phyloP scores from a whole-genome alignment of 1,140 invertebrate species.

The Drosophila azteca region DNA sequence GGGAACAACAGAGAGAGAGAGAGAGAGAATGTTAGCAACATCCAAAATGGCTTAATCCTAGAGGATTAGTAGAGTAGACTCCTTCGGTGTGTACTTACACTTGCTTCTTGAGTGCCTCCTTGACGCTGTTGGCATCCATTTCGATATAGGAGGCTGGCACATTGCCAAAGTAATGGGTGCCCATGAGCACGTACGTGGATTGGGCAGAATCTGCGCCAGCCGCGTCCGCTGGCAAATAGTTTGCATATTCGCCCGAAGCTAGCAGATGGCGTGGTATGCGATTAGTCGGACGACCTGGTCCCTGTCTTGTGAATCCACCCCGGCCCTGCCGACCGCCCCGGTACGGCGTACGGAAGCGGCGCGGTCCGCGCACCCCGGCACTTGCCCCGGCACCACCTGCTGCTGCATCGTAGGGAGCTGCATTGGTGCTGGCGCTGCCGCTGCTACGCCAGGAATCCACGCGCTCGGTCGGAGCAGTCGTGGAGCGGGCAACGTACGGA shows the following conservation, averaged over 20 bases:
- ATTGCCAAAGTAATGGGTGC: constrained; percentile 85
- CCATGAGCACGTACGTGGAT: constrained; percentile 86
- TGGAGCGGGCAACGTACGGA: constrained; percentile 58
- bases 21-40: constrained; percentile 7
- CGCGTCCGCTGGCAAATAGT: constrained; percentile 74
- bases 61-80: not conserved
- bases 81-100: constrained; percentile 86
- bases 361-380: constrained; percentile 57
- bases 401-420: constrained; percentile 45
- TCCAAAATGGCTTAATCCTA: not conserved
- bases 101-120: constrained; percentile 92
- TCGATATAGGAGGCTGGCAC: constrained; percentile 84
- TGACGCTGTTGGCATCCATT: constrained; percentile 86
- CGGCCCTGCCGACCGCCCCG: constrained; percentile 74
- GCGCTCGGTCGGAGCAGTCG: constrained; percentile 74
- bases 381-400: constrained; percentile 51
- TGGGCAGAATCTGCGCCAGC: constrained; percentile 75
- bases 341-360: constrained; percentile 81
- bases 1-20: constrained; percentile 9
- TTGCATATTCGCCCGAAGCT: constrained; percentile 77
- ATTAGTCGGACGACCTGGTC: constrained; percentile 83
- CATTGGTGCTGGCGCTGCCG: constrained; percentile 66
- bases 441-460: constrained; percentile 84
- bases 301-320: constrained; percentile 81
- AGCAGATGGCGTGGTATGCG: constrained; percentile 83